phyloP scores from a whole-genome alignment of 2,113 vertebrate species.

The Craseonycteris thonglongyai region DNA sequence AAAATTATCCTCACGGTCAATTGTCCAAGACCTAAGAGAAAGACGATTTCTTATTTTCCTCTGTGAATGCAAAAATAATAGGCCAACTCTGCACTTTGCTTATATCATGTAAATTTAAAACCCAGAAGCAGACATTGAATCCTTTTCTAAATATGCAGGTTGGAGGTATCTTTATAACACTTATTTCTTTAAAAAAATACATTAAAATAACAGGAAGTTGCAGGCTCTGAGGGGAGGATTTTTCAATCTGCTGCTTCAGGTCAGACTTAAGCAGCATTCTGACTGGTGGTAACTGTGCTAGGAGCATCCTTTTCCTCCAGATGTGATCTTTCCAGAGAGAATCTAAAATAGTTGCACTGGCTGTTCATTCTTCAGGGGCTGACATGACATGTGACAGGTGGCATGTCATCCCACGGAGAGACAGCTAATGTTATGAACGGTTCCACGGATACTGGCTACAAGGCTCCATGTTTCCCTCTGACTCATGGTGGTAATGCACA shows the following conservation, averaged over 20 bases:
- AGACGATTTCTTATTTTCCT: background rate
- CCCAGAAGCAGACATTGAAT: background rate
- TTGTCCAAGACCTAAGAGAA: background rate
- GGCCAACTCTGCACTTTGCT: background rate
- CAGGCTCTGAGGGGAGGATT: background rate
- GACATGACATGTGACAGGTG: background rate
- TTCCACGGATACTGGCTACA: too few species aligned
- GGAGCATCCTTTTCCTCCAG: background rate
- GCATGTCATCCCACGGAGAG: background rate
- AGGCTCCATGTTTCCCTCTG: background rate
- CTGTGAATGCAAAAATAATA: background rate
- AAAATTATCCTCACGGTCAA: background rate
- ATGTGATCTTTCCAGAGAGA: background rate
- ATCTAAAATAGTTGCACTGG: background rate
- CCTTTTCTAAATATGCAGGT: background rate
- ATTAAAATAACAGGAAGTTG: background rate
- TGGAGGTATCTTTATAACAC: background rate
- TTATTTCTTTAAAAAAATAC: background rate
- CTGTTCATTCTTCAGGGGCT: background rate
- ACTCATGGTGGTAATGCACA: background rate
- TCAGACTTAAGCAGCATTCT: background rate
- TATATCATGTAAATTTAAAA: background rate
- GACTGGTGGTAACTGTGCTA: background rate
- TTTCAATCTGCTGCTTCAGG: background rate
- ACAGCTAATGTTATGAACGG: background rate